These are phyloP conservation scores for Pristionchus arcanus DNA, from an alignment of 2,888 invertebrate species.

Conservation along the genomic window DNA sequence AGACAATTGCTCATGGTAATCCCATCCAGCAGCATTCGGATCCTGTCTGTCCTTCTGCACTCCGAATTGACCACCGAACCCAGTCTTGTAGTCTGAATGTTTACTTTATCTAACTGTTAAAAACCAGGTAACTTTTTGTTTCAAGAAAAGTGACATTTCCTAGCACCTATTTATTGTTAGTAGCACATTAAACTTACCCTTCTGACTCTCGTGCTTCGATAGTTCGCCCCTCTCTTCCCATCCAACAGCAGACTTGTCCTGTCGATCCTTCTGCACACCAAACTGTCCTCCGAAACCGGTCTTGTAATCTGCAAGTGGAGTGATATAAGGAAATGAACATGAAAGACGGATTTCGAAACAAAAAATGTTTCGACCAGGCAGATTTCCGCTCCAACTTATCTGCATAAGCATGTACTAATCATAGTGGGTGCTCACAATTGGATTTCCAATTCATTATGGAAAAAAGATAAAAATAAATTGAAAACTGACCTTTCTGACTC, in stretches of 20 bases:
- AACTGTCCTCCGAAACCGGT: conserved; percentile 81
- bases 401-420: neutral
- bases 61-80: conserved; percentile 73
- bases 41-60: conserved; percentile 54
- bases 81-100: conserved; percentile 79
- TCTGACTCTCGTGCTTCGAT: conserved; percentile 89
- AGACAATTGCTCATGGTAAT: conserved; percentile 28
- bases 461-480: neutral
- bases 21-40: conserved; percentile 53
- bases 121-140: neutral
- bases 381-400: neutral
- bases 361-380: neutral
- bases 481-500: conserved; percentile 54
- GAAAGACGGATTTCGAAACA: neutral
- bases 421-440: neutral
- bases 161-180: neutral
- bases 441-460: neutral
- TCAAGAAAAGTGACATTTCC: no score
- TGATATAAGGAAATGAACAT: neutral
- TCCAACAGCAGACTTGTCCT: conserved; percentile 86
- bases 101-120: no score
- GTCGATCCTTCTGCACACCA: conserved; percentile 81
- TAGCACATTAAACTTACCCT: neutral
- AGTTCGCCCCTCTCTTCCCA: conserved; percentile 90
- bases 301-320: conserved; percentile 62